A percentile compares a stretch with the other conserved stretches of the same genome.
These are phyloP conservation scores for Anguilla pacifica DNA, from an alignment of 2,797 vertebrate genomes.

Conservation along the genomic window DNA sequence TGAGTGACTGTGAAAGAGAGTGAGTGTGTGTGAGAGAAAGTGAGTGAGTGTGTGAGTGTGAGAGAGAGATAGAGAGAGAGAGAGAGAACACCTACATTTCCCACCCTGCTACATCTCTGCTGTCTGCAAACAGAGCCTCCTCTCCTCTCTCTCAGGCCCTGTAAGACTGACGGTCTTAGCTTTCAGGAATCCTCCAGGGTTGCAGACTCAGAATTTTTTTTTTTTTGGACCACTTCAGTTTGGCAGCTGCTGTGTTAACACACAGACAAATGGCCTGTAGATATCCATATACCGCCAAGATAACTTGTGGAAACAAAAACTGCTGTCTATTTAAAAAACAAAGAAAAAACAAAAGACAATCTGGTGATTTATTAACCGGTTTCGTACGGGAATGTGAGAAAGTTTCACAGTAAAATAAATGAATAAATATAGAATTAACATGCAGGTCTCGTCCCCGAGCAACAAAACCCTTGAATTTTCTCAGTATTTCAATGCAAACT, in stretches of 20 bases:
- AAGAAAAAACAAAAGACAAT: neutral
- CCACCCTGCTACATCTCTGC: neutral
- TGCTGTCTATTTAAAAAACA: neutral
- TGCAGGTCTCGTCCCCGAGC: neutral
- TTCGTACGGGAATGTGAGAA: conserved; percentile 4
- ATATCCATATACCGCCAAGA: neutral
- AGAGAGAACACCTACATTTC: neutral
- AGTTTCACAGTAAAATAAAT: neutral
- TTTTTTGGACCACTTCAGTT: neutral
- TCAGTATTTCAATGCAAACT: conserved; percentile 40
- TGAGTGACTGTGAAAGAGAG: too few relatives aligned
- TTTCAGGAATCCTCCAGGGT: neutral
- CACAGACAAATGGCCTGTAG: neutral
- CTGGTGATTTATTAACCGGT: neutral
- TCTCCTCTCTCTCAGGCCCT: neutral
- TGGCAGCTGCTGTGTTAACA: neutral
- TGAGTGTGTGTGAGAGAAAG: too few relatives aligned
- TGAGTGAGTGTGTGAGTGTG: neutral
- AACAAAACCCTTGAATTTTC: neutral
- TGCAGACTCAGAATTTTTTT: neutral
- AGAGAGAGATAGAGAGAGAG: neutral
- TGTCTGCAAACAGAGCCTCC: neutral
- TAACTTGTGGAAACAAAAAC: neutral
- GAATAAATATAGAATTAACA: neutral
- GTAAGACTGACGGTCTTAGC: neutral